Base-by-base conservation (phyloP, 1,140 invertebrate genomes). In the Procambarus clarkii region DNA sequence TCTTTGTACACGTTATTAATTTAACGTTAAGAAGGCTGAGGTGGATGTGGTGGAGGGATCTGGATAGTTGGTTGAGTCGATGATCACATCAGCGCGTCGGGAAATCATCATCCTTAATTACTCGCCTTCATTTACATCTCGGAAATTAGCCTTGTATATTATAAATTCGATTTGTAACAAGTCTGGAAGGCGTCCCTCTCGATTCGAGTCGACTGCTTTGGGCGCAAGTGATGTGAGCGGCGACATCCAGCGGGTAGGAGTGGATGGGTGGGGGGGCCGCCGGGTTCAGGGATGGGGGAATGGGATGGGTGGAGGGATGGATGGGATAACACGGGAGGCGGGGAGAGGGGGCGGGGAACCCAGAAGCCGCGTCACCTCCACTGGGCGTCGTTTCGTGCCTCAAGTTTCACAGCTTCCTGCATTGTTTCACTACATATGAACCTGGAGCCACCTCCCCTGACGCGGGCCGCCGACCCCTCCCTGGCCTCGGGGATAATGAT, bases 1-100 rank as follows among this genome's bases (percentile, higher is more conserved):
- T 91, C 88, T 91, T 91, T 91, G 88, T 91, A 83, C 88, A 77
- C 79, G 82, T 84, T 91, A 91, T 91, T 64, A 91, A 91, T 91
- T 91, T 84, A 91, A 77, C 88, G 88, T 91, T 91, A 91, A 91
- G 88, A 91, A 84, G 82, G 76, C 45, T 24, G 48, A 48, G 21
- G 54, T 48, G 78, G 46, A 58, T 9, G 79, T 8, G 50, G 50
- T 9, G 50, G 8, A 9, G 50, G 50, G 8, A 9, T 8, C 44
- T 46, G 78, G 24, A 24, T 44, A 11, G 82, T 46, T 54, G 54
- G 82, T 46, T 64, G 82, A 44, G 60, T 84, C 44, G 82, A n/a
- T 84, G 60, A 84, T 71, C 60, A 84, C 60, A 71, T 84, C 54
- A 64, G 44, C 15, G 34, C 54, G 82, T 84, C 44, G 34, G 60